phyloP scores from a whole-genome alignment of 2,797 vertebrate genomes.

The Balearica regulorum region DNA sequence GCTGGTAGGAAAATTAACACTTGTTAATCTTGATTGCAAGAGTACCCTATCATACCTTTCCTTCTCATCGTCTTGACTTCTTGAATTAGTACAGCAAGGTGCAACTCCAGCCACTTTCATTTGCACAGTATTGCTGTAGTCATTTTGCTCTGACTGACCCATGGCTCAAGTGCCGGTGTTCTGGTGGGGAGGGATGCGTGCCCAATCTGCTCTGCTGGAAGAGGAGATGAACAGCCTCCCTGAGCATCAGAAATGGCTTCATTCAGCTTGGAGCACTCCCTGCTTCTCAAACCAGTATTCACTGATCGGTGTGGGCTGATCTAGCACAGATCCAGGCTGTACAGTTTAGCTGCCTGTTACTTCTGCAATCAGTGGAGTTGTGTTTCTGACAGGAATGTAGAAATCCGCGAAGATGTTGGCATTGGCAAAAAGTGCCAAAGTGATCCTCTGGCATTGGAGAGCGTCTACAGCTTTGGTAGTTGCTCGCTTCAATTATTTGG shows the following conservation, averaged over 20 bases:
- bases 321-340: not conserved
- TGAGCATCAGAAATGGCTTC: not conserved
- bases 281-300: not conserved
- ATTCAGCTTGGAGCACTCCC: not conserved
- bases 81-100: not conserved
- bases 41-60: not conserved
- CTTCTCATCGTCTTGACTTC: not conserved
- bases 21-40: not conserved
- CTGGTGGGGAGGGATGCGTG: not conserved
- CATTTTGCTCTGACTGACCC: not conserved
- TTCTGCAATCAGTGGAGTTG: not conserved
- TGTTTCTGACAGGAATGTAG: not conserved
- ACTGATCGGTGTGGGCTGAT: not conserved
- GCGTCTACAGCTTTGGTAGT: not conserved
- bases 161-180: rapidly evolving
- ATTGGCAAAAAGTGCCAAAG: not conserved
- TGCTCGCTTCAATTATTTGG: not conserved
- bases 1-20: not conserved
- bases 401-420: not conserved
- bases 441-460: not conserved
- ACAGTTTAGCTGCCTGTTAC: not conserved
- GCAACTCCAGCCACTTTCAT: not conserved
- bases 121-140: rapidly evolving
- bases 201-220: not conserved
- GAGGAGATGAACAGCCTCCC: not conserved